A percentile compares a stretch with the other conserved stretches of the same genome.
Conservation (phyloP, 2,888 invertebrate genomes). For the Drosophila vallismaia region DNA sequence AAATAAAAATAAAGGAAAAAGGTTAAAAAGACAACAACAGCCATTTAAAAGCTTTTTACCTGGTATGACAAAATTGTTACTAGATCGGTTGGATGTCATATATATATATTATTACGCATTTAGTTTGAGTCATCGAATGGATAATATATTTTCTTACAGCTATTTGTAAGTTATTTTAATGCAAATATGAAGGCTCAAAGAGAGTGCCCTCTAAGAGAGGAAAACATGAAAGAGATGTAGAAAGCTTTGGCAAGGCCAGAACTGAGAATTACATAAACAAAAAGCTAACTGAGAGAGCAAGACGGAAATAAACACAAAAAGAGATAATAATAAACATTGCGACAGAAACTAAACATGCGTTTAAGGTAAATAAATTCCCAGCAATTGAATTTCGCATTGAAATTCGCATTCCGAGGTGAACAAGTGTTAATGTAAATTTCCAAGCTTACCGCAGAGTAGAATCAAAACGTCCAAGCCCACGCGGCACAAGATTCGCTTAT, state of each 20-base stretch:
- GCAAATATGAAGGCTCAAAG: background rate
- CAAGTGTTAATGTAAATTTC: slow-evolving; percentile 15
- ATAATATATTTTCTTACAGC: background rate
- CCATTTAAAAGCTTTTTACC: background rate
- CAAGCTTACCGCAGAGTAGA: slow-evolving; percentile 88
- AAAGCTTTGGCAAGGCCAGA: slow-evolving; percentile 38
- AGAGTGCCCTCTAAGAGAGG: slow-evolving; percentile 6
- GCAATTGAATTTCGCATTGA: slow-evolving; percentile 15
- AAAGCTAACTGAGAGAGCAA: background rate
- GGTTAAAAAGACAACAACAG: slow-evolving; percentile 9
- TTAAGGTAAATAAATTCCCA: slow-evolving; percentile 14
- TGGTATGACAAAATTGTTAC: background rate
- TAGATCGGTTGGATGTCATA: background rate
- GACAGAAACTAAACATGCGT: slow-evolving; percentile 38
- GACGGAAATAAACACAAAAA: slow-evolving; percentile 14
- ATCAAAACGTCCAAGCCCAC: slow-evolving; percentile 88
- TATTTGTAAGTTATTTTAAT: slow-evolving; percentile 5
- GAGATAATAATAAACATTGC: slow-evolving; percentile 47
- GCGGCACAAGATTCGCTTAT: slow-evolving; percentile 86
- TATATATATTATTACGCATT: background rate
- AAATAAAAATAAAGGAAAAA: slow-evolving; percentile 30
- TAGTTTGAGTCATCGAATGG: slow-evolving; percentile 8
- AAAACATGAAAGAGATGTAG: background rate
- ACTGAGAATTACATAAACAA: slow-evolving; percentile 36
- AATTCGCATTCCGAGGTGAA: slow-evolving; percentile 2